phyloP scores from a whole-genome alignment of 2,113 vertebrate species.

The Hylia prasina region DNA sequence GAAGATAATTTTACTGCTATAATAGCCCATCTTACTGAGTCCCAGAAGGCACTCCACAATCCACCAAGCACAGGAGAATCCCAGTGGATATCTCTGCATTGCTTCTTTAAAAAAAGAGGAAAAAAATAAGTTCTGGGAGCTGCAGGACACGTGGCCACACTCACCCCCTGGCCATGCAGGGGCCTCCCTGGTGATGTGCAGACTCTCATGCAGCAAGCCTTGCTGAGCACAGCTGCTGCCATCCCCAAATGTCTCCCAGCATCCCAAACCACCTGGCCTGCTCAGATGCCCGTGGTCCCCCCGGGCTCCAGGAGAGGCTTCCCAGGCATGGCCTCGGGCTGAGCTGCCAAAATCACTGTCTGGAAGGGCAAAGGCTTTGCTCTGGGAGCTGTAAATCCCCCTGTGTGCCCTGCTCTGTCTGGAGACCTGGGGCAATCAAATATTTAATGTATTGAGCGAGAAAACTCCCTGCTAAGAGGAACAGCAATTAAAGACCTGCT shows the following conservation, averaged over 20 bases:
- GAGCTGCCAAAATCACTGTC: not conserved
- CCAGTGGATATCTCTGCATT: not conserved
- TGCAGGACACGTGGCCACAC: not conserved
- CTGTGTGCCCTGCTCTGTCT: not conserved
- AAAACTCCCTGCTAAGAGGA: constrained; percentile 11
- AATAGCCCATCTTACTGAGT: not conserved
- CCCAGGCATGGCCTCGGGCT: not conserved
- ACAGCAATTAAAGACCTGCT: constrained; percentile 48
- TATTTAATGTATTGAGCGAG: constrained; percentile 23
- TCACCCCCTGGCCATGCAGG: fast-evolving
- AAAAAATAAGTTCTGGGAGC: not conserved
- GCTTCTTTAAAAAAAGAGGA: not conserved
- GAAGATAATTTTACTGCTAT: constrained; percentile 27
- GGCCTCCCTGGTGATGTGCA: not conserved
- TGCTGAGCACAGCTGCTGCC: not conserved
- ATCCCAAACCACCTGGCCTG: not conserved
- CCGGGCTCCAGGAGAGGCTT: not conserved
- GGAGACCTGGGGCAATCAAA: constrained; percentile 19
- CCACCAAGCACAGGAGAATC: not conserved
- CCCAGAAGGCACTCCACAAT: constrained; percentile 9
- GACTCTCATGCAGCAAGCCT: not conserved
- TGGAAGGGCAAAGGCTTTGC: not conserved
- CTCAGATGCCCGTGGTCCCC: not conserved
- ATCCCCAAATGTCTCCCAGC: not conserved
- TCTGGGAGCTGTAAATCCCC: not conserved